Base-by-base conservation (phyloP, 30 jellyfish, hydroid and myxozoan genomes). In the Aurelia coerulea region DNA sequence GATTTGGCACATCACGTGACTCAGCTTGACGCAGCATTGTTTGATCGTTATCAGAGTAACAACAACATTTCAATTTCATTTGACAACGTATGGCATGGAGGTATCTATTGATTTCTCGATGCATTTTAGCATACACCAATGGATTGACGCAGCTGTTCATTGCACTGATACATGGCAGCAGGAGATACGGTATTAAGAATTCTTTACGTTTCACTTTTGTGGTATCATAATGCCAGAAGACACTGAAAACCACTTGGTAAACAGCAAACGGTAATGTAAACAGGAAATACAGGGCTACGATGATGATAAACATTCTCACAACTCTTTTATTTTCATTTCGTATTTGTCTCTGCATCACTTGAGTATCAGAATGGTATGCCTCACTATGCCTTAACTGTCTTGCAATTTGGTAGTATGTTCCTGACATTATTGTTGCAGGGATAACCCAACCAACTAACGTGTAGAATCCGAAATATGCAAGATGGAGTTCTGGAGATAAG, bases 131-230 rank as follows among this genome's bases (percentile, higher is more conserved):
- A 46, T 85, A 85, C 3, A 85, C 88, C 58, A 85, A 63, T 8
- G 94, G 94, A 52, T 85, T 85, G 56, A 85, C 66, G 53, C 94
- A 85, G 78, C 94, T 73, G 33, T 85, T 85, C 84, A 85, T 69
- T 13, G 88, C 88, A 56, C 86, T 85, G n/a, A 85, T 42, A n/a
- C 82, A 68, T 5, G 92, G 92, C 60, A 83, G 86, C 18, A 83
- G 31, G 8, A 46, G 56, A 46, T 46, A 46, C 15, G 56, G 56
- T 46, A 9, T 46, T 46, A 46, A 46, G 14, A 46, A 46, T 9
- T 9, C 56, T 0, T 6, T 46, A 0, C 58, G 35, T 10, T 50
- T 64, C 39, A n/a, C 62, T 1, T 31, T 33, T 14, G 16, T 39
- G 56, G 19, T 18, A 11, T 52, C 79, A 71, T 31, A 77, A 0